Evolutionary conservation across 2,888 invertebrate genomes (phyloP), one percentile per base, ranked within the genome.

Genomic region (Coelopa pilipes): DNA sequence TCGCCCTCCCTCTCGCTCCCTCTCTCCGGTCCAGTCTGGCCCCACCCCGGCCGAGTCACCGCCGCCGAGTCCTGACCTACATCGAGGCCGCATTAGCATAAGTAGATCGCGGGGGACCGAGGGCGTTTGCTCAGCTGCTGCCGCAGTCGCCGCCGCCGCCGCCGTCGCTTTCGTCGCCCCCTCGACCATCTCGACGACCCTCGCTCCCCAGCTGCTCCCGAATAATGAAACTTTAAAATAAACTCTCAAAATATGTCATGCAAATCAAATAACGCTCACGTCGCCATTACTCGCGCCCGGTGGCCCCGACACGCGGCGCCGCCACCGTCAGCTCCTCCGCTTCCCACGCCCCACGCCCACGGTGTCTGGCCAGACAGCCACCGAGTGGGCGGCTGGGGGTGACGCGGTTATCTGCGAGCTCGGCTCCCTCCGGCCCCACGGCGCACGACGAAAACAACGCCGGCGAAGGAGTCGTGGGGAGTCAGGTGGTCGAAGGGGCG

Each of bases 241-340:
- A 71, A 71, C 62, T 63, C 45, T 45, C 60, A 60, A 70, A 72
- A 60, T 72, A 67, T 63, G 72, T 67, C 72, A 67, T 60, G 55
- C 65, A 67, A 72, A 72, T 72, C 72, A 72, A 72, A 72, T 67
- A 72, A 59, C 59, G 45, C 60, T 72, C 72, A 72, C 65, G 66
- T 59, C 66, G 50, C 65, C 72, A 72, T 72, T 72, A 72, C 21
- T 49, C 65, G 57, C 47, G 17, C 34, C 34, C 46, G 45, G 17
- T 46, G 63, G 45, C 46, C 34, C 34, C 34, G 15, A 55, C 67
- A 50, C 34, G 15, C 50, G 46, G 45, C n/a, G 24, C 24, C 34
- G 24, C 4, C 10, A 34, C 34, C 1, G 53, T 53, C 13, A 7
- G 3, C 53, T 0, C 3, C 21, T 0, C 60, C 60, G 12, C 59